phyloP scores from a whole-genome alignment of 2,888 invertebrate genomes.

The Desoria tigrina region DNA sequence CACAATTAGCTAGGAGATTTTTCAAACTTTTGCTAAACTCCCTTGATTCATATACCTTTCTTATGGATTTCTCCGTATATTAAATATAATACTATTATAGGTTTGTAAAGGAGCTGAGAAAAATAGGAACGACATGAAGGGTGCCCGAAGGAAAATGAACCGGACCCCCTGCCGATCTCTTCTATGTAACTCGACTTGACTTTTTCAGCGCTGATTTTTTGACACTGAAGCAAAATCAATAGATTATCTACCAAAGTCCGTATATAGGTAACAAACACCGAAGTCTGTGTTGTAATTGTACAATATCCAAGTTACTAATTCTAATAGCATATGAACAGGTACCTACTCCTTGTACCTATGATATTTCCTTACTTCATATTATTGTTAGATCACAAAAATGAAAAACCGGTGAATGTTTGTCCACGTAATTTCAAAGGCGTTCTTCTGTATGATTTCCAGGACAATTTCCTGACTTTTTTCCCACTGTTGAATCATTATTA shows the following conservation, averaged over 20 bases:
- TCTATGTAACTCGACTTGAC: constrained; percentile 20
- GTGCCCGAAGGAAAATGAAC: constrained; percentile 25
- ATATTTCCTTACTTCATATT: too few relatives aligned
- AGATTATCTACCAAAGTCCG: background rate
- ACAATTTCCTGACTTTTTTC: constrained; percentile 35
- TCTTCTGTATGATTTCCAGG: constrained; percentile 37
- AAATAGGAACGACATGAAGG: constrained; percentile 22
- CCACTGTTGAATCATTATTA: constrained; percentile 20
- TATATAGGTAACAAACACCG: too few relatives aligned
- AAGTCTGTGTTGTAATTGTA: too few relatives aligned
- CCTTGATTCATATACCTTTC: too few relatives aligned
- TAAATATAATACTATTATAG: background rate
- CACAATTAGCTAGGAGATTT: background rate
- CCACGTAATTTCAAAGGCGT: constrained; percentile 44
- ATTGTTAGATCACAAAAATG: too few relatives aligned
- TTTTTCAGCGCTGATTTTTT: constrained; percentile 40
- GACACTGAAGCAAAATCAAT: constrained; percentile 25
- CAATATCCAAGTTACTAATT: too few relatives aligned
- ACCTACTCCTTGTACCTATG: too few relatives aligned
- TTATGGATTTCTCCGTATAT: too few relatives aligned
- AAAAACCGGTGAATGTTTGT: constrained; percentile 9
- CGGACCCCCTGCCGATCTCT: constrained; percentile 32
- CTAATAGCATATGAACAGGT: too few relatives aligned
- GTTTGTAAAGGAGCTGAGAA: constrained; percentile 2
- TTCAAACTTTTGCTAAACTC: too few relatives aligned